Evolutionary conservation across 2,113 vertebrate species (phyloP).

Genomic region (Nibea albiflora): DNA sequence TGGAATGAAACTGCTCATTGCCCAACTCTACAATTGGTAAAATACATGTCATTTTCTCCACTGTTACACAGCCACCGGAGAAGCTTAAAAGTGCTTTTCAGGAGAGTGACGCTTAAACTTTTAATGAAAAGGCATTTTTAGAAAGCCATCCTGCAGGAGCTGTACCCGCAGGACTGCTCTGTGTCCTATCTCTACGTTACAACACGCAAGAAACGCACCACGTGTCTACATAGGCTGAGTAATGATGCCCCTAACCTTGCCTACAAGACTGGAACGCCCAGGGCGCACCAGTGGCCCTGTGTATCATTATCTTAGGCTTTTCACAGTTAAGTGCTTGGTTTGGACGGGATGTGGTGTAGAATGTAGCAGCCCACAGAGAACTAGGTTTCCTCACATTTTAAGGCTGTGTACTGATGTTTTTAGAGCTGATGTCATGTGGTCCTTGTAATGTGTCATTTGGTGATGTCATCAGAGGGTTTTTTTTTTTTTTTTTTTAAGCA

Average conservation of each 20-base stretch:
- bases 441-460: conserved; percentile 54
- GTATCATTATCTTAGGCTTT: conserved; percentile 77
- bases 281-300: conserved; percentile 36
- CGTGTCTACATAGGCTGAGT: conserved; percentile 8
- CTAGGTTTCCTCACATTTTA: conserved; percentile 64
- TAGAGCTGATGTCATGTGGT: conserved; percentile 65
- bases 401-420: conserved; percentile 46
- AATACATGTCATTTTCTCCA: neutral
- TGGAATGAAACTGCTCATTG: neutral
- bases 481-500: conserved; percentile 40
- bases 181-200: conserved; percentile 13
- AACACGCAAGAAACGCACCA: conserved; percentile 25
- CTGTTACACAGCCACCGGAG: neutral
- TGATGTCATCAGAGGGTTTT: conserved; percentile 52
- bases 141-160: neutral
- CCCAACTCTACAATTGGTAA: neutral
- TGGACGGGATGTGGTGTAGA: conserved; percentile 75
- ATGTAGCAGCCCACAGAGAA: conserved; percentile 76
- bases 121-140: neutral
- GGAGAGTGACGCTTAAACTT: neutral
- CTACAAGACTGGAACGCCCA: conserved; percentile 47
- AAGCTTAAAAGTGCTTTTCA: neutral
- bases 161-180: neutral
- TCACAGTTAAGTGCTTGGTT: conserved; percentile 78
- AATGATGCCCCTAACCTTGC: conserved; percentile 57